Evolutionary conservation across 1,140 invertebrate genomes (phyloP).

Genomic region (Mycetomoellerius zeteki): DNA sequence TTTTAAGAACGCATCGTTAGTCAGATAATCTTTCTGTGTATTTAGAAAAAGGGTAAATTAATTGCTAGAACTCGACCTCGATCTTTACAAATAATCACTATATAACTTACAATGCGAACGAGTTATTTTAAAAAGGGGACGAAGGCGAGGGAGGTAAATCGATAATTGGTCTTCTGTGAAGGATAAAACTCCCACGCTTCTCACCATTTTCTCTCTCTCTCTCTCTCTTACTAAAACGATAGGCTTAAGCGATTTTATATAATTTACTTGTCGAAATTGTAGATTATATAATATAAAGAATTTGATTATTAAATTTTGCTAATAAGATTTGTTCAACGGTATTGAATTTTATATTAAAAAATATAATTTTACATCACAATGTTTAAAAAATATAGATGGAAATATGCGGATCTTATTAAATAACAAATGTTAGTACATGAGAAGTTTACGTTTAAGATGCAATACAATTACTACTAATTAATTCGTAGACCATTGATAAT

Average conservation of each 20-base stretch:
- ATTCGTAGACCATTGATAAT: not conserved
- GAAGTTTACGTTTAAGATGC: not conserved
- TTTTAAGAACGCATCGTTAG: not conserved
- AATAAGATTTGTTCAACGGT: not conserved
- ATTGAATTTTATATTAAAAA: no score
- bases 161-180: conserved; percentile 27
- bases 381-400: not conserved
- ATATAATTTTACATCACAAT: not conserved
- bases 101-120: conserved; percentile 12
- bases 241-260: not conserved
- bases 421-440: not conserved
- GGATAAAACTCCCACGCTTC: conserved; percentile 21
- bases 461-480: not conserved
- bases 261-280: not conserved
- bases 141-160: conserved; percentile 21
- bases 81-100: conserved; percentile 7
- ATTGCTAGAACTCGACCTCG: not conserved
- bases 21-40: no score
- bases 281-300: not conserved
- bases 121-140: conserved; percentile 33
- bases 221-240: not conserved
- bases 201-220: not conserved
- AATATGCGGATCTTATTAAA: not conserved
- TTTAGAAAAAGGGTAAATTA: not conserved
- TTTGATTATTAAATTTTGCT: not conserved